Conservation (phyloP, 2,888 invertebrate species). For the Scaptomyza polygonia region DNA sequence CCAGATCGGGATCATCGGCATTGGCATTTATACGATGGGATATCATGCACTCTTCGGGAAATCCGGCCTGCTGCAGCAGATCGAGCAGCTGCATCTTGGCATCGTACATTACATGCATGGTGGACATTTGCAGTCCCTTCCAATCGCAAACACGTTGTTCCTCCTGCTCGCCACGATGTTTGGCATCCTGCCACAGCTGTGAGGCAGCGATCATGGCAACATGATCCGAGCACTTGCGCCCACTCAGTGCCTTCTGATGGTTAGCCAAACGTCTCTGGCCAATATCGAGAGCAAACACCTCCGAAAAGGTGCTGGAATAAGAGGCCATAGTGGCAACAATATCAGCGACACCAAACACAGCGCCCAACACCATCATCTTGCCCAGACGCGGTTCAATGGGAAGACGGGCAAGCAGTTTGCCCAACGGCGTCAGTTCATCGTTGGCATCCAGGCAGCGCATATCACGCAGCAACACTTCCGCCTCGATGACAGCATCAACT, state of each 20-base stretch:
- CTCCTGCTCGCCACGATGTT: constrained; percentile 89
- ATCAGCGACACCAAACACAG: constrained; percentile 95
- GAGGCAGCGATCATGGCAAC: constrained; percentile 97
- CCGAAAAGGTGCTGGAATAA: constrained; percentile 97
- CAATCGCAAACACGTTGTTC: constrained; percentile 95
- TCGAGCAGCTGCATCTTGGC: constrained; percentile 91
- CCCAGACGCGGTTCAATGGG: constrained; percentile 98
- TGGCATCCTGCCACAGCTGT: constrained; percentile 91
- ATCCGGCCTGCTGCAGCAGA: constrained; percentile 90
- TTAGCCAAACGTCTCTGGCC: constrained; percentile 90
- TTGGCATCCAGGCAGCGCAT: constrained; percentile 95
- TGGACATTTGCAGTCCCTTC: constrained; percentile 94
- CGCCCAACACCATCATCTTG: constrained; percentile 98
- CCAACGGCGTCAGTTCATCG: constrained; percentile 96
- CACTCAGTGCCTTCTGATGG: constrained; percentile 94
- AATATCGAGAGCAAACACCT: constrained; percentile 94
- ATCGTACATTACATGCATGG: constrained; percentile 95
- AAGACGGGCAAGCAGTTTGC: constrained; percentile 95
- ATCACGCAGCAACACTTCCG: constrained; percentile 93
- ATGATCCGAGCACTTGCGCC: constrained; percentile 95
- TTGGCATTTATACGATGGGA: constrained; percentile 90
- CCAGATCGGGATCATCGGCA: constrained; percentile 91
- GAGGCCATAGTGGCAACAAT: constrained; percentile 97
- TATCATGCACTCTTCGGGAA: constrained; percentile 94
- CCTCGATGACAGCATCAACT: constrained; percentile 98